Conservation (phyloP, 1,140 invertebrate genomes). For the Patella vulgata region DNA sequence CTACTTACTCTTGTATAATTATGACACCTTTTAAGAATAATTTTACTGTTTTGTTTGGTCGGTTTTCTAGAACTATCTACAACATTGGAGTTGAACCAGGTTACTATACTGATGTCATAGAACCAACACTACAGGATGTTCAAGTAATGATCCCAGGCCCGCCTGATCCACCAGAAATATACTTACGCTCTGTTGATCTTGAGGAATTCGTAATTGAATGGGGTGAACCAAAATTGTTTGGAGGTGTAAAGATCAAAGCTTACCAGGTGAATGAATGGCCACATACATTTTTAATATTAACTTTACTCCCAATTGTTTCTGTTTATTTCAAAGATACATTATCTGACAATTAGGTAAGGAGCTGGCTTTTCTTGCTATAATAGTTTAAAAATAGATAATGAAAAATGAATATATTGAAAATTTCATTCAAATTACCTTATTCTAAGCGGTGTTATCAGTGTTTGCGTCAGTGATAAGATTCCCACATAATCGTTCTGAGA, state of each 20-base stretch:
- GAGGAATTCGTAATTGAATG: conserved; percentile 65
- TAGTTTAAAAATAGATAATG: too few species aligned
- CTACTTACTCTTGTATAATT: too few species aligned
- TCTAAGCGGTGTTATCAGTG: too few species aligned
- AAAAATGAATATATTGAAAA: too few species aligned
- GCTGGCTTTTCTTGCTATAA: too few species aligned
- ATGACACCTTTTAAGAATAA: too few species aligned
- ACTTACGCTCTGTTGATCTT: conserved; percentile 53
- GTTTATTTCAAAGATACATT: too few species aligned
- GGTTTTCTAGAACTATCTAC: conserved; percentile 54
- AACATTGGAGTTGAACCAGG: conserved; percentile 57
- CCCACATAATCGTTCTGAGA: too few species aligned
- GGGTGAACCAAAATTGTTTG: conserved; percentile 63
- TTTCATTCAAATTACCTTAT: too few species aligned
- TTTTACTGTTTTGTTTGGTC: conserved; percentile 5
- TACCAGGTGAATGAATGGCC: conserved; percentile 54
- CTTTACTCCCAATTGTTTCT: too few species aligned
- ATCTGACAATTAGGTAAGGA: too few species aligned
- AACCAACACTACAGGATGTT: conserved; percentile 49
- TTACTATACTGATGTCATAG: conserved; percentile 51
- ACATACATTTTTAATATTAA: background rate
- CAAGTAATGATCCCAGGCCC: conserved; percentile 64
- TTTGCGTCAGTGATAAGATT: too few species aligned
- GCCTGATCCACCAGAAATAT: conserved; percentile 64
- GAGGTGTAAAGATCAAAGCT: conserved; percentile 58